Evolutionary conservation across 2,888 invertebrate genomes (phyloP).

Genomic region (Sceliomorpha sp.): DNA sequence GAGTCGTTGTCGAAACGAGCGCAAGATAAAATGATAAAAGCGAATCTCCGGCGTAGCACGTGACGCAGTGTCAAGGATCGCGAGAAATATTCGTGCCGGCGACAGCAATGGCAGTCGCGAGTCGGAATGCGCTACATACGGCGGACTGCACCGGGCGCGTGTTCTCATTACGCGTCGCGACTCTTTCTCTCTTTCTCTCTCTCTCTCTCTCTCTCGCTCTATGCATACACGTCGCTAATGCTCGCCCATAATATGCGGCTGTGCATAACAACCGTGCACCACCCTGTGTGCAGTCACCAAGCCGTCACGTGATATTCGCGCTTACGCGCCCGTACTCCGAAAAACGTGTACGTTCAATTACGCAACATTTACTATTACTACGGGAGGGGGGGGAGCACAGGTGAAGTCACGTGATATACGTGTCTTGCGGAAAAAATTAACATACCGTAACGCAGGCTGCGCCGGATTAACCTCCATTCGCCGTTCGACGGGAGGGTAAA

Average conservation of each 20-base stretch:
- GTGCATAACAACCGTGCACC: constrained; percentile 44
- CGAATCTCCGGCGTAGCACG: constrained; percentile 30
- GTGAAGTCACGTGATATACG: constrained; percentile 15
- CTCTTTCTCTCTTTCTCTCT: no score
- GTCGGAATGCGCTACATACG: constrained; percentile 44
- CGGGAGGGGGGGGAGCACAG: constrained; percentile 12
- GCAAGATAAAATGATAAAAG: constrained; percentile 19
- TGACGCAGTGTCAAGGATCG: constrained; percentile 35
- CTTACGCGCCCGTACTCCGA: constrained; percentile 1
- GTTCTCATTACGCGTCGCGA: constrained; percentile 49
- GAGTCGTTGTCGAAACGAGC: no score
- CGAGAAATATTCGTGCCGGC: constrained; percentile 33
- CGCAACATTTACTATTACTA: constrained; percentile 31
- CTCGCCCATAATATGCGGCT: constrained; percentile 42
- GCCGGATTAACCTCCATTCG: no score
- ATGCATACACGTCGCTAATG: constrained; percentile 48
- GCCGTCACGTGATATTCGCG: constrained; percentile 44
- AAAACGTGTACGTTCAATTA: constrained; percentile 26
- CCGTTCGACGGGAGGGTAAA: no score
- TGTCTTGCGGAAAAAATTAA: no score
- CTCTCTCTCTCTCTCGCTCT: no score
- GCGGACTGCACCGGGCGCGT: constrained; percentile 31
- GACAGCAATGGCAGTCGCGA: constrained; percentile 31
- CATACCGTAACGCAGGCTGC: no score
- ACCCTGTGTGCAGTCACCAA: constrained; percentile 25